phyloP scores from a whole-genome alignment of 2,888 invertebrate species.

The Cataglyphis cursor region DNA sequence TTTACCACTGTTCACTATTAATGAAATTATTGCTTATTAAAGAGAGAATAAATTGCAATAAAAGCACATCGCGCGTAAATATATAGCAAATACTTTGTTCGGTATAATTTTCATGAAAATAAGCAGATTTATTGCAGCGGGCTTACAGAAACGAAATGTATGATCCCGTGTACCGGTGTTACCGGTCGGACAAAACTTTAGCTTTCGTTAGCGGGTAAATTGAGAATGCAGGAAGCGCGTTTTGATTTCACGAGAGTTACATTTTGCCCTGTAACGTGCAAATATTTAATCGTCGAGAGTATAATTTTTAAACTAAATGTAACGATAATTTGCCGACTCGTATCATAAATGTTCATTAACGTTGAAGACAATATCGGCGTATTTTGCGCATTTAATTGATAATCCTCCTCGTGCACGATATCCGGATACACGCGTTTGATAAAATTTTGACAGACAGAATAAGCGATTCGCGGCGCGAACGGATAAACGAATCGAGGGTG shows the following conservation, averaged over 20 bases:
- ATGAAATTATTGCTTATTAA: constrained; percentile 13
- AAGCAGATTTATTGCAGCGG: constrained; percentile 30
- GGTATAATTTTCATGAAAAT: constrained; percentile 33
- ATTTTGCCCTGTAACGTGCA: constrained; percentile 9
- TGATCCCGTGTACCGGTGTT: background rate
- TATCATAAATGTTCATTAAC: constrained; percentile 39
- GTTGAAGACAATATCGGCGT: constrained; percentile 30
- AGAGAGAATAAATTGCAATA: background rate
- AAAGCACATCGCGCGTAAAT: background rate
- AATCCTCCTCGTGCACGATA: background rate
- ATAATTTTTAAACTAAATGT: constrained; percentile 47
- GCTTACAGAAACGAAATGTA: constrained; percentile 25
- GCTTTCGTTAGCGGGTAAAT: constrained; percentile 37
- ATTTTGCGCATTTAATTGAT: constrained; percentile 35
- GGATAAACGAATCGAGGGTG: constrained; percentile 1
- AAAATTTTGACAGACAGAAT: constrained; percentile 39
- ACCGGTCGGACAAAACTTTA: constrained; percentile 37
- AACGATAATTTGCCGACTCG: constrained; percentile 37
- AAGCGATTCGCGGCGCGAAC: constrained; percentile 13
- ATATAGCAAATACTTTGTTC: background rate
- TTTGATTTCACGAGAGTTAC: constrained; percentile 34
- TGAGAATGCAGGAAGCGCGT: constrained; percentile 32
- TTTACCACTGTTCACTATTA: background rate
- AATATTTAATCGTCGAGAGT: constrained; percentile 37
- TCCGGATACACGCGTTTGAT: constrained; percentile 20